Base-by-base conservation (phyloP, 2,888 invertebrate species). In the Brenthis hecate region DNA sequence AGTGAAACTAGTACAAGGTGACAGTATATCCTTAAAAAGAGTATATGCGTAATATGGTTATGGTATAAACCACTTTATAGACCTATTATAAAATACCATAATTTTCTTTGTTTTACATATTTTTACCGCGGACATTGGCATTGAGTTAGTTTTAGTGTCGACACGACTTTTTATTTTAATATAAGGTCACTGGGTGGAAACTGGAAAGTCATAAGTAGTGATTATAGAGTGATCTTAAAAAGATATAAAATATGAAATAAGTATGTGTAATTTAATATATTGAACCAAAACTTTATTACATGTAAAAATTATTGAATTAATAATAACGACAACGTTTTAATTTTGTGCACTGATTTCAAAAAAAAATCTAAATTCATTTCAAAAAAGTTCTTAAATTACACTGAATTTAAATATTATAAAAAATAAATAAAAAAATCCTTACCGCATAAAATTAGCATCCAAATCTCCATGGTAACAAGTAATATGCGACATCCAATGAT, bases 361-460 rank as follows among this genome's bases (percentile, higher is more conserved):
- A 19, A 53, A 19, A 13, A 13, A 5, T 16, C 1, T n/a, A 19
- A 13, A 13, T 19, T 13, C 13, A 0, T 13, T 28, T 51, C 19
- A 23, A 32, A 43, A 43, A 14, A 54, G 53, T 19, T n/a, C 3
- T 6, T 62, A 3, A 53, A n/a, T 50, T n/a, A n/a, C 32, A 32
- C 2, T 28, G 28, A 4, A 5, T 0, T 32, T 3, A 51, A 47
- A 55, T 14, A 6, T 3, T 14, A 6, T 3, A 6, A 32, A 6
- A 32, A 50, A 66, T 28, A 87, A 48, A 3, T 51, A 28, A 28
- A 28, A 28, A 28, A 3, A 23, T 28, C 28, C 91, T 89, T 81
- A 92, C 91, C 89, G 77, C 85, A 88, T 74, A 90, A 78, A 75
- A 89, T 73, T 68, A 91, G 78, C 80, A 82, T 82, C 78, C 89